Evolutionary conservation across 1,140 invertebrate species (phyloP).

Genomic region (Riptortus pedestris): DNA sequence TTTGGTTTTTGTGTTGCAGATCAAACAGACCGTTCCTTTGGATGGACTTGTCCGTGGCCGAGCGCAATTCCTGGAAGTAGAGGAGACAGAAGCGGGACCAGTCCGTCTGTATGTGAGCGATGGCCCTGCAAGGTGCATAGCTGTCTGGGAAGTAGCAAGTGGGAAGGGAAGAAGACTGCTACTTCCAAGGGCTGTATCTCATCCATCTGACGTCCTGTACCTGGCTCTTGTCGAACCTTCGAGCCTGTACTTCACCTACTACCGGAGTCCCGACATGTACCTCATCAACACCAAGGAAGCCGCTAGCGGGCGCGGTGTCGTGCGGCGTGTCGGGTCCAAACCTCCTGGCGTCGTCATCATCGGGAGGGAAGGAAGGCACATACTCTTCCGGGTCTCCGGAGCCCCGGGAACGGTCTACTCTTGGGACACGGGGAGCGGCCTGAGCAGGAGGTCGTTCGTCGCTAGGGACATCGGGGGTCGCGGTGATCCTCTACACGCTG

Average conservation of each 20-base stretch:
- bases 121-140: conserved; percentile 46
- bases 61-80: conserved; percentile 51
- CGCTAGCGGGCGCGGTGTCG: conserved; percentile 29
- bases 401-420: conserved; percentile 38
- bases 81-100: conserved; percentile 41
- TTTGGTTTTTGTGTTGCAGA: background rate
- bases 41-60: conserved; percentile 31
- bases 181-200: conserved; percentile 34
- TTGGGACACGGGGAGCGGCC: conserved; percentile 38
- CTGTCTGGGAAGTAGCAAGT: conserved; percentile 49
- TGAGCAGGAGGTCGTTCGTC: conserved; percentile 32
- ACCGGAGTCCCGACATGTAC: conserved; percentile 44
- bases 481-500: conserved; percentile 44
- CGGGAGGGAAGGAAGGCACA: conserved; percentile 42
- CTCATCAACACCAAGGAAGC: conserved; percentile 45
- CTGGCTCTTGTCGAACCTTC: conserved; percentile 42
- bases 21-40: conserved; percentile 2
- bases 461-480: background rate
- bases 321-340: conserved; percentile 39
- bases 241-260: conserved; percentile 46
- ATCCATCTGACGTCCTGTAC: conserved; percentile 47
- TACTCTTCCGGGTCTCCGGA: conserved; percentile 43
- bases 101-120: conserved; percentile 45
- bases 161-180: conserved; percentile 37
- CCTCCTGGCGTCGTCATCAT: conserved; percentile 41